Base-by-base conservation (phyloP, 2,797 vertebrate genomes). In the Ambastaia sidthimunki region DNA sequence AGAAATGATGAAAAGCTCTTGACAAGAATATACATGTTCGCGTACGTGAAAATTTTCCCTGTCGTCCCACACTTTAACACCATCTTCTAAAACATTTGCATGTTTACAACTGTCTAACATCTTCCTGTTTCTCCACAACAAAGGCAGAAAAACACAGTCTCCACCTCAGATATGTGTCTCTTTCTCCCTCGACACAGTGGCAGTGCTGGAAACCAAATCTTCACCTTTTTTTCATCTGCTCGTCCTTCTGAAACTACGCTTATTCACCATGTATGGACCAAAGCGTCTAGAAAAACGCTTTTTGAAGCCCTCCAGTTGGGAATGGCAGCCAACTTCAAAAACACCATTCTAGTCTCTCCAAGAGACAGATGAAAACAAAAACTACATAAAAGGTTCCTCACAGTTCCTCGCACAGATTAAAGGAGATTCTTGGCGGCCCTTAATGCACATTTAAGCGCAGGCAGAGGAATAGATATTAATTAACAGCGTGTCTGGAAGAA, bases 381-480 rank as follows among this genome's bases (percentile, higher is more conserved):
- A 63, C 3, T 34, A 78, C 85, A 86, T 82, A 78, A 86, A 86
- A 84, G 85, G 47, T 80, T 82, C 74, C 84, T 82, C 50, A 47
- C 65, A 66, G 70, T 80, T 80, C 78, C 81, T 85, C 62, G 73
- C 50, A 63, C 84, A 87, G 85, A 87, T 85, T 87, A 87, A 87
- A 87, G 80, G 82, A 84, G 82, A 82, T 85, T 87, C 78, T 83
- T 85, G 84, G 80, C 82, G 76, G 85, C 74, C 72, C 79, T 83
- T 85, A 85, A 80, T 85, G 83, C 76, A 67, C 78, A 75, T 76
- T 87, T 84, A 87, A 82, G 75, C 82, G 80, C 74, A 60, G 78
- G 84, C 82, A 82, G 80, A 57, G 76, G 78, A 85, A 82, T 80
- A 78, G 83, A 87, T 87, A 87, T 85, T 87, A 87, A 85, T 85